phyloP scores from a whole-genome alignment of 2,888 invertebrate species.

The Cynaeus angustus region DNA sequence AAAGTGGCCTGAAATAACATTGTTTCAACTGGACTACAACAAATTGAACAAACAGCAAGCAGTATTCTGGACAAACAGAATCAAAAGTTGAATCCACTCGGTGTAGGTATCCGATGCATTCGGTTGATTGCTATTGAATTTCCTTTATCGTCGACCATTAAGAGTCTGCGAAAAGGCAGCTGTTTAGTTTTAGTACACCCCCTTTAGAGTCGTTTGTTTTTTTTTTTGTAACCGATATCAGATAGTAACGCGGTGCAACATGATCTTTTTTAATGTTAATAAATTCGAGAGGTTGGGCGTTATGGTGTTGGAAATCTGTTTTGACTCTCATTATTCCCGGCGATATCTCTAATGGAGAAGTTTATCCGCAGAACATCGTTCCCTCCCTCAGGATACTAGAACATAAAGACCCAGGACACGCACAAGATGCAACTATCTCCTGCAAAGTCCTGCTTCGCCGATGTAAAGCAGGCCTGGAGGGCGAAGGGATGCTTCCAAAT shows the following conservation, averaged over 20 bases:
- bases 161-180: slow-evolving; percentile 34
- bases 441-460: slow-evolving; percentile 48
- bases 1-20: slow-evolving; percentile 46
- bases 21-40: slow-evolving; percentile 44
- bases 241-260: slow-evolving; percentile 36
- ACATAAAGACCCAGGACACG: slow-evolving; percentile 50
- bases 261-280: slow-evolving; percentile 43
- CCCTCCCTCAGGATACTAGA: slow-evolving; percentile 48
- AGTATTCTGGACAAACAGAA: slow-evolving; percentile 31
- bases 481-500: slow-evolving; percentile 62
- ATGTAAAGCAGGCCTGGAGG: slow-evolving; percentile 59
- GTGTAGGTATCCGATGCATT: slow-evolving; percentile 33
- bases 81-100: slow-evolving; percentile 21
- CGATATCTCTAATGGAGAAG: slow-evolving; percentile 52
- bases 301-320: slow-evolving; percentile 43
- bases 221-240: slow-evolving; percentile 45
- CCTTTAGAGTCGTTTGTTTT: slow-evolving; percentile 22
- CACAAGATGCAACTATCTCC: slow-evolving; percentile 53
- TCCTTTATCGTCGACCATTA: slow-evolving; percentile 46
- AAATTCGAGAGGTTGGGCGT: slow-evolving; percentile 13
- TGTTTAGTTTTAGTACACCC: slow-evolving; percentile 39
- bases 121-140: slow-evolving; percentile 46
- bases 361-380: slow-evolving; percentile 45
- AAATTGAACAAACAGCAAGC: slow-evolving; percentile 37
- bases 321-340: slow-evolving; percentile 45